These are phyloP conservation scores for Betta splendens DNA, from an alignment of 2,797 vertebrate genomes.

Conservation along the genomic window DNA sequence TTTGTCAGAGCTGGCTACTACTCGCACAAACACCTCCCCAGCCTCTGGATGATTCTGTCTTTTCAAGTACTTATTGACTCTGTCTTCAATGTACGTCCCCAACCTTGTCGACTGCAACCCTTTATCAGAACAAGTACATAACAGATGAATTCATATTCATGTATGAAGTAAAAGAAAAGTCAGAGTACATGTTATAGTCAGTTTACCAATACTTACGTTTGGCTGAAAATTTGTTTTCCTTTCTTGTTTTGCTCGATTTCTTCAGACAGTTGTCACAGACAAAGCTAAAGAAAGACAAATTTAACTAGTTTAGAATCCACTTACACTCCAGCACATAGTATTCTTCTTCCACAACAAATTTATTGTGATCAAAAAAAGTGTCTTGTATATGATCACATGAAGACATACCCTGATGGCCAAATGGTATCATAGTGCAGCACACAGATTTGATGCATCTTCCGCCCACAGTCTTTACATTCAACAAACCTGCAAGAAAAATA, in stretches of 20 bases:
- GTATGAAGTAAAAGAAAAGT: too few species aligned
- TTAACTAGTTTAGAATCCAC: slow-evolving; percentile 3
- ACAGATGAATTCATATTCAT: not conserved
- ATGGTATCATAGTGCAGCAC: slow-evolving; percentile 97
- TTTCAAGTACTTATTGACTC: slow-evolving; percentile 98
- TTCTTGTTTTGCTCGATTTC: slow-evolving; percentile 92
- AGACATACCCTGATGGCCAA: slow-evolving; percentile 94
- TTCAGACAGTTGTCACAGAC: slow-evolving; percentile 98
- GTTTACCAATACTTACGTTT: slow-evolving; percentile 85
- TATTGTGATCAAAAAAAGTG: not conserved
- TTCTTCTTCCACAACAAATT: not conserved
- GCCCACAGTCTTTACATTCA: slow-evolving; percentile 99
- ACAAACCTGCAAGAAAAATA: slow-evolving; percentile 86
- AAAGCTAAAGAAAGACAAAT: slow-evolving; percentile 81
- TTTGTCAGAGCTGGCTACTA: slow-evolving; percentile 98
- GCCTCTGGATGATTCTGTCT: slow-evolving; percentile 97
- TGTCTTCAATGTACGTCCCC: slow-evolving; percentile 94
- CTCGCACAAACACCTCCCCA: slow-evolving; percentile 97
- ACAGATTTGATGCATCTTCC: slow-evolving; percentile 99
- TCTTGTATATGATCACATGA: not conserved
- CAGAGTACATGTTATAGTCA: not conserved
- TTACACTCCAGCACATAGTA: not conserved
- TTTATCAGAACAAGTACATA: slow-evolving; percentile 51
- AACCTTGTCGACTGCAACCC: slow-evolving; percentile 92
- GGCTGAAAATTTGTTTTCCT: slow-evolving; percentile 98